phyloP scores from a whole-genome alignment of 2,113 vertebrate species.

The Anarrhichthys ocellatus region DNA sequence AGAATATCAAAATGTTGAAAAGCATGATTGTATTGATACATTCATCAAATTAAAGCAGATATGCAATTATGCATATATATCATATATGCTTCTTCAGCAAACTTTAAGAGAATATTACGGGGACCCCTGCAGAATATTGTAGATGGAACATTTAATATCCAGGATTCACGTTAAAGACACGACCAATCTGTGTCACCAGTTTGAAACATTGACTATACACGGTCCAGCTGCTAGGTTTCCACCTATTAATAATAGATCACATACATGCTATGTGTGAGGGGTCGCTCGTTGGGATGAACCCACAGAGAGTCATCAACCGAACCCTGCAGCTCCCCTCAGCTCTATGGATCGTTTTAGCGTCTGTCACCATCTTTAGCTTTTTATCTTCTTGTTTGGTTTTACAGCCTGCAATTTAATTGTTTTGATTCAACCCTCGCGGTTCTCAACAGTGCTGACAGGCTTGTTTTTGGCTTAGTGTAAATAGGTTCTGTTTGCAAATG shows the following conservation, averaged over 20 bases:
- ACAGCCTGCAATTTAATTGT: background rate
- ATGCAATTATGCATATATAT: background rate
- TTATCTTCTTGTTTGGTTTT: background rate
- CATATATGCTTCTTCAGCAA: background rate
- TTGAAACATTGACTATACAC: background rate
- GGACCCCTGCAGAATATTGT: background rate
- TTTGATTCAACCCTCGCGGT: background rate
- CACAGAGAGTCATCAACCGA: background rate
- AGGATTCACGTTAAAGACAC: background rate
- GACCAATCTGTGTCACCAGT: background rate
- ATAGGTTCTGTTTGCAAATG: background rate
- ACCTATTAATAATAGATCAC: background rate
- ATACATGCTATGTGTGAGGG: background rate
- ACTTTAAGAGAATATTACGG: background rate
- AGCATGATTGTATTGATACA: background rate
- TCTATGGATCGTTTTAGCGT: background rate
- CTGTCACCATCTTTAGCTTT: background rate
- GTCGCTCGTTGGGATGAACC: background rate
- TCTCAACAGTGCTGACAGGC: background rate
- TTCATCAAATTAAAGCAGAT: background rate
- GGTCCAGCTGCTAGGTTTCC: background rate
- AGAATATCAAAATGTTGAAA: background rate
- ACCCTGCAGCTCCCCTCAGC: background rate
- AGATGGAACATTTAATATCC: background rate
- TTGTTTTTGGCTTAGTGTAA: background rate